phyloP scores from a whole-genome alignment of 2,797 vertebrate species.

The Melanotaenia maccullochi region DNA sequence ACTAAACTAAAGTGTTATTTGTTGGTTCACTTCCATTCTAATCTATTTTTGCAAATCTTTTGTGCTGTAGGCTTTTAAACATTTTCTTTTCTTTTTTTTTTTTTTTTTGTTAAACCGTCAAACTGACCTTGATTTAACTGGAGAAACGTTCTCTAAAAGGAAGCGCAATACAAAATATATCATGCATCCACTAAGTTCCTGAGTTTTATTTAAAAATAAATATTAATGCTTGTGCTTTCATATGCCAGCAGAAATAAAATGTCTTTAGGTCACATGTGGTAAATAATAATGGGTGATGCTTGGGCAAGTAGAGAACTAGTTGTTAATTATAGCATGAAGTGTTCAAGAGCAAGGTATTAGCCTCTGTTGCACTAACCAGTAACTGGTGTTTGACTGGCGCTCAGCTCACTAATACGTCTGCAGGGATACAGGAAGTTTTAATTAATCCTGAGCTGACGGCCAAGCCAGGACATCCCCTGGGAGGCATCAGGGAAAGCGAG shows the following conservation, averaged over 20 bases:
- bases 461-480: constrained; percentile 71
- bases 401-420: constrained; percentile 84
- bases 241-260: constrained; percentile 43
- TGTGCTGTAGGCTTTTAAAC: not conserved
- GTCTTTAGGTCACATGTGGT: constrained; percentile 53
- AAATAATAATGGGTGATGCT: constrained; percentile 55
- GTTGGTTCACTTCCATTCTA: not conserved
- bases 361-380: constrained; percentile 75
- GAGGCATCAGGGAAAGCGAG: constrained; percentile 69
- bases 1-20: not conserved
- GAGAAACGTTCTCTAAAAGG: not conserved
- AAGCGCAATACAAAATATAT: constrained; percentile 14
- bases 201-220: not conserved
- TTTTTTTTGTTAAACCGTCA: not conserved
- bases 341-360: constrained; percentile 71
- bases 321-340: constrained; percentile 77
- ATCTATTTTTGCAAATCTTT: not conserved
- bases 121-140: constrained; percentile 4
- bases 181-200: constrained; percentile 9
- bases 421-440: constrained; percentile 78
- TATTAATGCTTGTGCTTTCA: not conserved
- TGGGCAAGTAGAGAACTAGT: constrained; percentile 47
- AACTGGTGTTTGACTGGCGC: constrained; percentile 83
- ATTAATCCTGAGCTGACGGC: constrained; percentile 84
- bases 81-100: not conserved